These are phyloP conservation scores for Sebastes kiyomatsui DNA, from an alignment of 2,797 vertebrate species.

Conservation along the genomic window DNA sequence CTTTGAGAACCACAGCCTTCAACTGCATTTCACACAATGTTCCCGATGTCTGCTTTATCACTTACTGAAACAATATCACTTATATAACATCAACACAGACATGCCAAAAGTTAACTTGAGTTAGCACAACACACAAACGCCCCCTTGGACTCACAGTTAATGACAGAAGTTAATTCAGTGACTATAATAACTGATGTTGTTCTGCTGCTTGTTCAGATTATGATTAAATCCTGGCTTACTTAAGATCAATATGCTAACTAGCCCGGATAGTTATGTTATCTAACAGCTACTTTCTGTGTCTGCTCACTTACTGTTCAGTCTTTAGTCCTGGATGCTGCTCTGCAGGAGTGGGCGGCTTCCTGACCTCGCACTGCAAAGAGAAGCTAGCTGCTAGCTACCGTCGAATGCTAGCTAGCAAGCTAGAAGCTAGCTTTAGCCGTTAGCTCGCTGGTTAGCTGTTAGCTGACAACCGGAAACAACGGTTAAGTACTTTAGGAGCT, in stretches of 20 bases:
- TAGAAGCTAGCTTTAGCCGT: slow-evolving; percentile 53
- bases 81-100: background rate
- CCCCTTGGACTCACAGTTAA: background rate
- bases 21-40: slow-evolving; percentile 37
- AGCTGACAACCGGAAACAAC: slow-evolving; percentile 12
- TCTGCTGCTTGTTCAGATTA: background rate
- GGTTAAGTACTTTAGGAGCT: background rate
- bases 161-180: background rate
- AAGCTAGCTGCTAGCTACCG: slow-evolving; percentile 39
- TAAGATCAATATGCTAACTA: background rate
- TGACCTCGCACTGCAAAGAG: slow-evolving; percentile 36
- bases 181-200: slow-evolving; percentile 20
- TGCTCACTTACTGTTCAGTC: slow-evolving; percentile 54
- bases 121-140: background rate
- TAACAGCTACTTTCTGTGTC: background rate
- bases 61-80: background rate
- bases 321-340: slow-evolving; percentile 41
- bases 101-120: background rate
- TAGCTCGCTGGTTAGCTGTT: slow-evolving; percentile 43
- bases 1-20: slow-evolving; percentile 7
- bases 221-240: no score
- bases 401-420: slow-evolving; percentile 25
- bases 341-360: slow-evolving; percentile 66
- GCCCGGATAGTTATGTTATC: no score
- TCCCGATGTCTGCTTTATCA: background rate